Evolutionary conservation across 2,888 invertebrate genomes (phyloP), one percentile per base, ranked within the genome.

Genomic region (Zaprionus obscuricornis): DNA sequence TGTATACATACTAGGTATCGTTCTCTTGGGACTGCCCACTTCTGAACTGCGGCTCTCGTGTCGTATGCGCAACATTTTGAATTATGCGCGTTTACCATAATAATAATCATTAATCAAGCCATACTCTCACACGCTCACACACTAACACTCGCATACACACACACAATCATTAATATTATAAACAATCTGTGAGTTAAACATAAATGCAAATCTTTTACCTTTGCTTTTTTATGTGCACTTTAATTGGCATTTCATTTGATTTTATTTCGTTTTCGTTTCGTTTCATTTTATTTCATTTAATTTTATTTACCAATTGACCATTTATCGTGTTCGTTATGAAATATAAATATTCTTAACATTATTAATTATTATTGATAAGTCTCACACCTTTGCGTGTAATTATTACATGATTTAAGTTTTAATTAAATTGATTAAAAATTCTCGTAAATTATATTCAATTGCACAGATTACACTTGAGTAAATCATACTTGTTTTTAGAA

Each of bases 11-110:
- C 22, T 16, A 10, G 26, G 34, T 11, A 16, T 7, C 42, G 7
- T 65, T 72, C 87, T 73, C 78, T 65, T 62, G 87, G 86, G 82
- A 87, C 87, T 50, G 88, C 87, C 87, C 87, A 85, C 84, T 87
- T 86, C 77, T 10, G 39, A 50, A 46, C 50, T 51, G 29, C 20
- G 74, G 74, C 60, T 46, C 46, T 49, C 62, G 57, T 29, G 59
- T 58, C 84, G 78, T 79, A 84, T 84, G 78, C 84, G 71, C 75
- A 81, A 84, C 42, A 27, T 72, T 70, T 64, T 45, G 22, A 63
- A 37, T 43, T 70, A 42, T 56, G 46, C 14, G 11, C 57, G 34
- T 55, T 59, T 18, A 54, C 64, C 50, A 66, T 60, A 67, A 66
- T 76, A 69, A 64, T 47, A 68, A 81, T 60, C 45, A 71, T 50